Percentiles rank a stretch among this genome's conserved stretches.
These are phyloP conservation scores for Caenorhabditis sinica DNA, from an alignment of 2,888 invertebrate species.

Conservation along the genomic window DNA sequence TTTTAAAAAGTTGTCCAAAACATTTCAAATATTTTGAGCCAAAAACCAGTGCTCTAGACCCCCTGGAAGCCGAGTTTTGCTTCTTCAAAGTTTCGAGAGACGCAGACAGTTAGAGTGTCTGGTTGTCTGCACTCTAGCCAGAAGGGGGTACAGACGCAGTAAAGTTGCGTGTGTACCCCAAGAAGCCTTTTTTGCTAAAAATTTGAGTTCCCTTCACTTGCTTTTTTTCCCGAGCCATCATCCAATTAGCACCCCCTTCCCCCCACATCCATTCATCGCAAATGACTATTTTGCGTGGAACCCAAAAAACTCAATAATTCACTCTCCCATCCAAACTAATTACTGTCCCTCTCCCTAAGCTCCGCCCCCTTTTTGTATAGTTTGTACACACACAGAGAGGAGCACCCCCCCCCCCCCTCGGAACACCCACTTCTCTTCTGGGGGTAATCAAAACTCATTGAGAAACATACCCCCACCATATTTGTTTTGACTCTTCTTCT, in stretches of 20 bases:
- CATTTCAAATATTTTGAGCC: too few species aligned
- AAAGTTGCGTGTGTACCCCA: too few species aligned
- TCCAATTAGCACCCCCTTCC: constrained; percentile 13
- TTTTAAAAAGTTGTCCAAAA: too few species aligned
- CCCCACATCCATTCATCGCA: background rate
- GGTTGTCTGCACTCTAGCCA: too few species aligned
- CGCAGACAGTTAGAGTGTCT: too few species aligned
- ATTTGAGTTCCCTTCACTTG: too few species aligned
- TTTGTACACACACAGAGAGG: background rate
- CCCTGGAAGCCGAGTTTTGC: too few species aligned
- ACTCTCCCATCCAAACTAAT: constrained; percentile 1
- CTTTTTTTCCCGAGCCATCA: background rate
- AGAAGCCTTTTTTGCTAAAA: too few species aligned
- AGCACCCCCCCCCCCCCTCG: background rate
- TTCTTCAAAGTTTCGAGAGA: too few species aligned
- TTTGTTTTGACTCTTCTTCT: constrained; percentile 37
- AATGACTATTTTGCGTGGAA: background rate
- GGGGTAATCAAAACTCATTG: constrained; percentile 19
- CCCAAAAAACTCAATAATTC: constrained; percentile 5
- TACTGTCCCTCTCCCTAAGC: background rate
- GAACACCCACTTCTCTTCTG: constrained; percentile 13
- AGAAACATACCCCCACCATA: constrained; percentile 9
- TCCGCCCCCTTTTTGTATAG: constrained; percentile 19
- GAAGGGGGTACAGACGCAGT: too few species aligned
- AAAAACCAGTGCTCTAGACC: too few species aligned